Conservation (phyloP, 92 coral and sea anemone species). For the Siderastrea radians region DNA sequence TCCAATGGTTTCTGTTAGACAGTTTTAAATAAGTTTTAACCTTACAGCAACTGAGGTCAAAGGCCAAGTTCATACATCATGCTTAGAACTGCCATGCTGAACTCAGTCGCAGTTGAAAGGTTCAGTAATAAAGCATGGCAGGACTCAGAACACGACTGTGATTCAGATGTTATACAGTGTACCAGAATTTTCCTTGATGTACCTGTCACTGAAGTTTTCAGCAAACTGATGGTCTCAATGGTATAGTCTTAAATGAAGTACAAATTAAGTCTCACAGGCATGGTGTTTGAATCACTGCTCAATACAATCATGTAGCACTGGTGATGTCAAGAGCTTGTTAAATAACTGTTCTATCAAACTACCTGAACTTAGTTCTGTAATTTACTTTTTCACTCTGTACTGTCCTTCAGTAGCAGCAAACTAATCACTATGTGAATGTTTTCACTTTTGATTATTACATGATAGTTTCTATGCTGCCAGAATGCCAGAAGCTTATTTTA, state of each 20-base stretch:
- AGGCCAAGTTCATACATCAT: background rate
- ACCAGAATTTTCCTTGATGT: background rate
- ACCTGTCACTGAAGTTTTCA: background rate
- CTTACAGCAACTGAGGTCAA: background rate
- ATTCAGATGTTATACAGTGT: background rate
- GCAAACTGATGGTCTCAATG: background rate
- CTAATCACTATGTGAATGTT: no score
- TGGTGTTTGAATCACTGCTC: no score
- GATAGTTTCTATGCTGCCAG: no score
- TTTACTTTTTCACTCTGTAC: no score
- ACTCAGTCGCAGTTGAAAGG: no score
- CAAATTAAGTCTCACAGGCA: background rate
- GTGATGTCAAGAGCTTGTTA: no score
- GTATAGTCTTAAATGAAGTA: background rate
- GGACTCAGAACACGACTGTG: background rate
- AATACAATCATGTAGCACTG: no score
- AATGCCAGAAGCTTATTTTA: no score
- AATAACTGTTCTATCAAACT: no score
- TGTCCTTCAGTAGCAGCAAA: no score
- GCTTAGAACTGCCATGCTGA: background rate
- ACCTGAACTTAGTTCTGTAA: no score
- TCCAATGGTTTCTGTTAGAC: background rate
- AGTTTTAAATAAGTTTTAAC: conserved; percentile 1
- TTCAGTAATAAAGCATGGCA: background rate
- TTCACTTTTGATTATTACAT: no score